phyloP scores from a whole-genome alignment of 2,113 vertebrate species.

The Nyctereutes procyonoides region DNA sequence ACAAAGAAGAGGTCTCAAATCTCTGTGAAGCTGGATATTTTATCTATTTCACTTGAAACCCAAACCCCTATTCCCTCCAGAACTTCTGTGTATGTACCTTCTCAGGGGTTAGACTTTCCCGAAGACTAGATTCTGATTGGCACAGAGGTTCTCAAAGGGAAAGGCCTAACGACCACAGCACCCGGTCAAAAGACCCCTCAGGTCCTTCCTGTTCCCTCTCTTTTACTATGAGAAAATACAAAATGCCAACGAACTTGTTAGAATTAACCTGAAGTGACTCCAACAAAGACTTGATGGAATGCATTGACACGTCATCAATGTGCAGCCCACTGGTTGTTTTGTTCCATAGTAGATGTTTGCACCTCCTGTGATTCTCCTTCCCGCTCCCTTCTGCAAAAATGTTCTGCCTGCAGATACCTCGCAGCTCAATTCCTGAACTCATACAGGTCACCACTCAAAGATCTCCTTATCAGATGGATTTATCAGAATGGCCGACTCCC shows the following conservation, averaged over 20 bases:
- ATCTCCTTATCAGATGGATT: background rate
- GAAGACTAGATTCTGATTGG: background rate
- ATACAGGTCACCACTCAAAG: background rate
- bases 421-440: no score
- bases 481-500: background rate
- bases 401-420: background rate
- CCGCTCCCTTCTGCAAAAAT: background rate
- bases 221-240: background rate
- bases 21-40: background rate
- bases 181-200: background rate
- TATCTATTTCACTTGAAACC: background rate
- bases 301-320: fast-evolving
- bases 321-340: no score
- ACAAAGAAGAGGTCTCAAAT: background rate
- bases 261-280: fast-evolving
- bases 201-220: background rate
- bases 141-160: background rate
- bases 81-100: fast-evolving
- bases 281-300: background rate
- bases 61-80: background rate
- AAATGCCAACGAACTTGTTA: no score
- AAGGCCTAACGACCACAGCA: background rate
- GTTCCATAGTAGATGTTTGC: background rate
- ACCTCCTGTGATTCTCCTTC: background rate
- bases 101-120: background rate